Base-by-base conservation (phyloP, 2,797 vertebrate genomes). In the Ctenopoma kingsleyae region DNA sequence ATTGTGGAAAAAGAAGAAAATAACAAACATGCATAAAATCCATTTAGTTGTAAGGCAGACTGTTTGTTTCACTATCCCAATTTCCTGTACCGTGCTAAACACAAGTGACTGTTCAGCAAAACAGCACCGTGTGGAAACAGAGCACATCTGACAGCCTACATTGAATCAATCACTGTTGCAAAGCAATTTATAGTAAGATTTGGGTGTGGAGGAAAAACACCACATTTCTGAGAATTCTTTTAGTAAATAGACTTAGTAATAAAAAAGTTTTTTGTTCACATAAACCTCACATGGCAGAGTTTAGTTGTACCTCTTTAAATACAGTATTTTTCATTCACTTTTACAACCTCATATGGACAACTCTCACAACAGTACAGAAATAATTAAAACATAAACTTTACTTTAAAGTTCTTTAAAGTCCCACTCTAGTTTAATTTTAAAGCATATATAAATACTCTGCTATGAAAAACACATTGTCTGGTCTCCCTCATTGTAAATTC, bases 81-180 rank as follows among this genome's bases (percentile, higher is more conserved):
- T 64, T 52, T 75, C 54, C 49, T 40, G 73, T 36, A 63, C n/a
- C 44, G 64, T 67, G 66, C 75, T 90, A 76, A 89, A 67, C 74
- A 70, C 46, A 69, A 23, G 57, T 23, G 87, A 81, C 54, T 67
- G 74, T 80, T 89, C 82, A 84, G 75, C 78, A 86, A 74, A 89
- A 81, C 60, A 25, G 17, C 55, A 82, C 77, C 67, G 76, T 78
- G 60, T 83, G 35, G 61, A 80, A 86, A 77, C 48, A 52, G 75
- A 80, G 23, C 47, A 49, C 51, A 74, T 81, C 67, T 84, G 85
- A 82, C 80, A 74, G 69, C 67, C 69, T 64, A 48, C 61, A 83
- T 75, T 58, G 40, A 80, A 87, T 91, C 88, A 82, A 80, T 89
- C 85, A 71, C 56, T 49, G 61, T 51, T 74, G 40, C 72, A 67